Base-by-base conservation (phyloP, 1,140 invertebrate genomes). In the Aradophagus sp. region DNA sequence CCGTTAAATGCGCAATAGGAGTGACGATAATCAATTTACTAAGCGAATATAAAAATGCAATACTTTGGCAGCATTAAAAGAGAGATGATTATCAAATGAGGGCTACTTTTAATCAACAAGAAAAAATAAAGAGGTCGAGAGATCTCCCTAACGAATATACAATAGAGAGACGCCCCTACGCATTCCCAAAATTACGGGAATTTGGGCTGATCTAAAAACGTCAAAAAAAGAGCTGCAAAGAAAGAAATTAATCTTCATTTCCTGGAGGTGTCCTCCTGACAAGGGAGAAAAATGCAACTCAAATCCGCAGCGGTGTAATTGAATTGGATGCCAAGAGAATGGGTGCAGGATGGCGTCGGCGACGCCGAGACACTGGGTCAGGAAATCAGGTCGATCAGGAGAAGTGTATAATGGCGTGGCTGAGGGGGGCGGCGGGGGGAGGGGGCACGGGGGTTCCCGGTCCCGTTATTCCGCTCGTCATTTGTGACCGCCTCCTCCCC, bases 331-430 rank as follows among this genome's bases (percentile, higher is more conserved):
- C 34, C 48, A 26, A 52, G 34, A 41, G 44, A 50, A 53, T 38
- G 12, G 56, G 38, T 38, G 31, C n/a, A 48, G 56, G 56, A 73
- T 48, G 45, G 48, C 56, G 71, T 65, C 71, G 58, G 27, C 32
- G 27, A 55, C 14, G 48, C 26, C 53, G 2, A 65, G 2, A 65
- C 78, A 84, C 73, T 84, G 73, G 81, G 82, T 84, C 81, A 84
- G 76, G 76, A 83, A 83, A 84, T 83, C 78, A 79, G 80, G 82
- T 78, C 80, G 72, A 42, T 26, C 71, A 41, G 72, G 72, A 75
- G 76, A 68, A 76, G 65, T 50, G 71, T 50, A 62, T 41, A 70
- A 73, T 61, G 58, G 50, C 68, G 63, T 38, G 47, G 12, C 23
- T 12, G 44, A 13, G 29, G 44, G 26, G 26, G 42, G 36, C 10